Conservation (phyloP, 2,113 vertebrate genomes). For the Sturnus vulgaris region DNA sequence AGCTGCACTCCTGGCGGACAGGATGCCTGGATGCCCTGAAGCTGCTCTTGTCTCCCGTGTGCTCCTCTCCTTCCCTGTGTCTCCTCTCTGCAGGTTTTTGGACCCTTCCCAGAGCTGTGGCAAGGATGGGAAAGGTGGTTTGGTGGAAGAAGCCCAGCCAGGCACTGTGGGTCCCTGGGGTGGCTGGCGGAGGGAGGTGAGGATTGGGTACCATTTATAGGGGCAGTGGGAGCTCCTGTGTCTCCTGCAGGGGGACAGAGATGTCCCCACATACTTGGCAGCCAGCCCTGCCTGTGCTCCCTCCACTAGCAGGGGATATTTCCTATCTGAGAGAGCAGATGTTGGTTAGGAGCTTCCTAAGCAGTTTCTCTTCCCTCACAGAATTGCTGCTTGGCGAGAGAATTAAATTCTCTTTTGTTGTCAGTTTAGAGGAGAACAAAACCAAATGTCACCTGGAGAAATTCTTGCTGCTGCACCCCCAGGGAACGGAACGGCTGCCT, state of each 20-base stretch:
- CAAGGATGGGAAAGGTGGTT: background rate
- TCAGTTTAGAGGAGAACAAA: conserved; percentile 9
- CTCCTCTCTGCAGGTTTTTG: background rate
- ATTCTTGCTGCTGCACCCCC: background rate
- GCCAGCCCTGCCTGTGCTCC: background rate
- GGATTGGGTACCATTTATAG: accelerated
- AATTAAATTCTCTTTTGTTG: conserved; percentile 46
- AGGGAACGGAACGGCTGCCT: background rate
- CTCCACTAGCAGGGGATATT: background rate
- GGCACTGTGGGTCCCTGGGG: background rate
- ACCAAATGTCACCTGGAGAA: conserved; percentile 8
- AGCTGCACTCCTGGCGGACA: accelerated
- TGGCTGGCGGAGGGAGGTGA: background rate
- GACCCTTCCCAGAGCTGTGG: background rate
- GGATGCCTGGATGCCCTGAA: accelerated
- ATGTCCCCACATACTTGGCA: background rate
- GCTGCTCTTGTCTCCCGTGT: background rate
- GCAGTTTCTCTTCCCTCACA: conserved; percentile 27
- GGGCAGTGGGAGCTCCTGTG: background rate
- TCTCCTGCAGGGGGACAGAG: background rate
- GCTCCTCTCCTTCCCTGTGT: accelerated
- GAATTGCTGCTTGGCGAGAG: conserved; percentile 3
- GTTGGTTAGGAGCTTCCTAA: conserved; percentile 31
- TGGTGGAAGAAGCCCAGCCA: background rate
- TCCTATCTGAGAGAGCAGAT: conserved; percentile 51